Percentiles rank a stretch among this genome's conserved stretches.
Evolutionary conservation across 2,113 vertebrate genomes (phyloP).

Genomic region (Coreoperca whiteheadi): DNA sequence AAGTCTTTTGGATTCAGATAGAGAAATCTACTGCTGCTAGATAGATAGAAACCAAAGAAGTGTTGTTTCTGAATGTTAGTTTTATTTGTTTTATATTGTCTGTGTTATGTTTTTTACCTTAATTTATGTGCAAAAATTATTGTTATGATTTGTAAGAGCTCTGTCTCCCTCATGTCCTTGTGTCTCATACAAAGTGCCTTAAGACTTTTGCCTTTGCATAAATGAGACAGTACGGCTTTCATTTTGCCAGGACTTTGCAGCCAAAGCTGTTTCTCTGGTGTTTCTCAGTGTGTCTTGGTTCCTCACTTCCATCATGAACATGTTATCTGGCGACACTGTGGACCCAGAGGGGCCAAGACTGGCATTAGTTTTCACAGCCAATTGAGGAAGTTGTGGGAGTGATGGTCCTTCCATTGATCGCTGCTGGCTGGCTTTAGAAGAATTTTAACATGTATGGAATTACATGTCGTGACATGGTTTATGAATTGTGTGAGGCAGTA

Average conservation of each 20-base stretch:
- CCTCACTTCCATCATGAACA: neutral
- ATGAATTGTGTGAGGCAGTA: neutral
- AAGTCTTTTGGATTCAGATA: slow-evolving; percentile 16
- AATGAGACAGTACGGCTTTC: neutral
- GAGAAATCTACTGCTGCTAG: slow-evolving; percentile 5
- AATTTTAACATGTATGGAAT: neutral
- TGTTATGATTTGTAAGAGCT: too few species aligned
- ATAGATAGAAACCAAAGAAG: too few species aligned
- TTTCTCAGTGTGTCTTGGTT: slow-evolving; percentile 22
- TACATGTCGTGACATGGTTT: neutral
- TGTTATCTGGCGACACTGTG: neutral
- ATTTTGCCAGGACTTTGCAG: slow-evolving; percentile 14
- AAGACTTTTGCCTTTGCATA: neutral
- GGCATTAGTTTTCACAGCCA: neutral
- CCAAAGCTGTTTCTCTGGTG: slow-evolving; percentile 12
- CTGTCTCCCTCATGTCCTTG: too few species aligned
- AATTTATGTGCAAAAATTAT: too few species aligned
- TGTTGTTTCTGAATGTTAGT: too few species aligned
- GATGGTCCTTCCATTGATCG: neutral
- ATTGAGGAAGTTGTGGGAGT: neutral
- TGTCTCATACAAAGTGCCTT: too few species aligned
- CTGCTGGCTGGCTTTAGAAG: slow-evolving; percentile 7
- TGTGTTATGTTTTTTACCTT: too few species aligned
- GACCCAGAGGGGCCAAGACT: neutral
- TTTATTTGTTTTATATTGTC: too few species aligned